Evolutionary conservation across 2,888 invertebrate genomes (phyloP), one percentile per base, ranked within the genome.

Genomic region (Pyrocoelia pectoralis): DNA sequence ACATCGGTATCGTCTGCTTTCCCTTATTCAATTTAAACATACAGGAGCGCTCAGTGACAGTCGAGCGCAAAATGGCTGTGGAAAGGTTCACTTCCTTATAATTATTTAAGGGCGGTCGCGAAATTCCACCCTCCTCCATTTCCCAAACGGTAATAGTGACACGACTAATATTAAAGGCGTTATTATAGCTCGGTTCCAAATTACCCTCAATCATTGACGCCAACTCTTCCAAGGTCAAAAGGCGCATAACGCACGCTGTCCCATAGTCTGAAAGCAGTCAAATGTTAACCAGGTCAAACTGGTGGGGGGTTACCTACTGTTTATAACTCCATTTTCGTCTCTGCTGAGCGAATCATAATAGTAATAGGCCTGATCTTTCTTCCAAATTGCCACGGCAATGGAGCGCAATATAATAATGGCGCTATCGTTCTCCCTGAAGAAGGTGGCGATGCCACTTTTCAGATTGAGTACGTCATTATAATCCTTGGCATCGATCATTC

Each of bases 291-390:
- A n/a, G n/a, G n/a, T n/a, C n/a, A n/a, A n/a, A n/a, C n/a, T n/a
- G n/a, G n/a, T n/a, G n/a, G n/a, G n/a, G n/a, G n/a, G n/a, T n/a
- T n/a, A 67, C 71, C 75, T 74, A 81, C 80, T 71, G 48, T 73
- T 70, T 0, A 65, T 43, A 12, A 80, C 69, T 73, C 89, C 89
- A 14, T 84, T 80, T 9, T 85, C 84, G 67, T 87, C 84, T 55
- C 87, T 85, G 0, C 84, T 84, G 14, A 86, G 85, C 0, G 88
- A 86, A 69, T 89, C 88, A 52, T 86, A 88, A 72, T 85, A 81
- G 67, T 85, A 86, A 61, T 79, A 83, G 49, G 81, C 81, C 0
- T 83, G 82, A 0, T 83, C 78, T 0, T 81, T 77, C 56, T 79
- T 82, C 87, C 87, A 88, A 1, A 89, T 78, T 0, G 85, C 87